Evolutionary conservation across 2,113 vertebrate genomes (phyloP), one percentile per base, ranked within the genome.

Genomic region (Gallinago paraguaiae): DNA sequence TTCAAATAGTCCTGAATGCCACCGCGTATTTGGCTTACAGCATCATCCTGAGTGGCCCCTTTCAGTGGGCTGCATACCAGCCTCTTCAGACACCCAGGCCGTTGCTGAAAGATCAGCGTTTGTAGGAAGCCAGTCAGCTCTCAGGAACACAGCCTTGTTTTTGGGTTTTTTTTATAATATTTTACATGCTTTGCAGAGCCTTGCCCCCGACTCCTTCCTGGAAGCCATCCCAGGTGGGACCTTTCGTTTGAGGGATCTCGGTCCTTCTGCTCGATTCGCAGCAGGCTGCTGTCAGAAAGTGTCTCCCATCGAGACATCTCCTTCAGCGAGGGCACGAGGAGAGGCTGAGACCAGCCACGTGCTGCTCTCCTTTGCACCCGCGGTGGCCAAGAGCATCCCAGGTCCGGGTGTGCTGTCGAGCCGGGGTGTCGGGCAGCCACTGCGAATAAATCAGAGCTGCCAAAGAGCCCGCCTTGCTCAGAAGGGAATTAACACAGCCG

Each of bases 61-160:
- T 96, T 95, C 95, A 95, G 78, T 13, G 74, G 39, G 57, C 70
- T 64, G 92, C 90, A 93, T 82, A 92, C 85, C 93, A 79, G 30
- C 27, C 57, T 69, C 67, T 79, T 33, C 93, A 88, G 85, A 85
- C 90, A 82, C 78, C 79, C 82, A 30, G 76, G 20, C 28, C 9
- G 0, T 9, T 46, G 70, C 85, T 90, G 84, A 77, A 91, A 69
- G 80, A 30, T 83, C 48, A 35, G 51, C 3, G 7, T 31, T 31
- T 86, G 85, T 39, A 91, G 81, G 95, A 93, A 90, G 70, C 35
- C 41, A 30, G 82, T 45, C 35, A 67, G 86, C 78, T 57, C 61
- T 10, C 13, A 87, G 70, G 82, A 94, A 64, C 74, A 78, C 85
- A 71, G 77, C 39, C 37, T 17, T 63, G 37, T 11, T 39, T 39